Percentiles rank a stretch among this genome's conserved stretches.
phyloP scores from a whole-genome alignment of 2,113 vertebrate species.

The Anser brachyrhynchus region DNA sequence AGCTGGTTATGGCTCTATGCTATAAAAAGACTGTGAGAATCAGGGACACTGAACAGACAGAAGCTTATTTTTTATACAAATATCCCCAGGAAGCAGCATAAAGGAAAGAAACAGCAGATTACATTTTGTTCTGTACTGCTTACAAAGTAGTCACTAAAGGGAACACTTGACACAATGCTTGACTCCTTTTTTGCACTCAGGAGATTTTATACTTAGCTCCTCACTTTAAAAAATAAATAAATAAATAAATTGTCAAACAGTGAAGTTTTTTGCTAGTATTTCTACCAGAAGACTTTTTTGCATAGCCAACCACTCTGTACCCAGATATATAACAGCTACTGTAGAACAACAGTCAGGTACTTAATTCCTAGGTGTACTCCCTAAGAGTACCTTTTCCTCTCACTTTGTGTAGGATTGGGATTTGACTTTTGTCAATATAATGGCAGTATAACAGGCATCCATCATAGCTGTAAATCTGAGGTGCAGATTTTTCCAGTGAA shows the following conservation, averaged over 20 bases:
- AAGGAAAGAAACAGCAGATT: not conserved
- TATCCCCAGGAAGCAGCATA: not conserved
- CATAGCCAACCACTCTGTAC: not conserved
- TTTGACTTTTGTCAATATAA: not conserved
- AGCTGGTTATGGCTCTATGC: not conserved
- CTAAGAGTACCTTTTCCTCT: not conserved
- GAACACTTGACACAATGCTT: not conserved
- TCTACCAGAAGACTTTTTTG: not conserved
- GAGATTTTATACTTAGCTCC: not conserved
- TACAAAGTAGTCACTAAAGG: not conserved
- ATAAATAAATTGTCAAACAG: not conserved
- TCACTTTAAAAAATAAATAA: not conserved
- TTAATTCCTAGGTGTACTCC: not conserved
- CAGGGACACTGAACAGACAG: not conserved
- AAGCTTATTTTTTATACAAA: not conserved
- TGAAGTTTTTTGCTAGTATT: not conserved
- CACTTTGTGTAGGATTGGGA: not conserved
- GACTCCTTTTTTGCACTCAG: not conserved
- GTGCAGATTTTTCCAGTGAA: not conserved
- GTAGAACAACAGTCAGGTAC: not conserved
- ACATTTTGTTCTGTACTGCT: not conserved
- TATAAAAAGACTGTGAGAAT: not conserved
- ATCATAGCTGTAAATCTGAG: not conserved
- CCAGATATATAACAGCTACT: not conserved
- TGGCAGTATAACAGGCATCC: not conserved